Conservation (phyloP, 2,888 invertebrate species). For the Melieria crassipennis region DNA sequence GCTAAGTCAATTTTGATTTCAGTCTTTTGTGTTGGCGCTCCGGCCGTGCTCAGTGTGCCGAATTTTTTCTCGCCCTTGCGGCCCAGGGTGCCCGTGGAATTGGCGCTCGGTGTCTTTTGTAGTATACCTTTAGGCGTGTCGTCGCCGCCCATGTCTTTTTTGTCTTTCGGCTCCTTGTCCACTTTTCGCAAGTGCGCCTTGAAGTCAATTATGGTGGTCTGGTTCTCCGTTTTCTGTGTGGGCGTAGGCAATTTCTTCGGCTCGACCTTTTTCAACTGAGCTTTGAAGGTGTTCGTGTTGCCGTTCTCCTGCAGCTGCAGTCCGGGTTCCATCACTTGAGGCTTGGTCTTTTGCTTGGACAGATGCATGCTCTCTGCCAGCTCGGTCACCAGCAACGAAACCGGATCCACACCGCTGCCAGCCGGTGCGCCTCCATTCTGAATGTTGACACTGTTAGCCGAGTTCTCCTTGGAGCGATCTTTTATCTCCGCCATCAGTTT, state of each 20-base stretch:
- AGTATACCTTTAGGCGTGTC: conserved; percentile 39
- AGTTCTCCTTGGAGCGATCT: conserved; percentile 66
- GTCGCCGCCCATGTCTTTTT: conserved; percentile 47
- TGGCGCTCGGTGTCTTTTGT: conserved; percentile 43
- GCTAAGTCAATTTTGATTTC: conserved; percentile 66
- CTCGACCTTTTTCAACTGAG: conserved; percentile 80
- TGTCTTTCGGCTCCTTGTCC: conserved; percentile 59
- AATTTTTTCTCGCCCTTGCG: conserved; percentile 47
- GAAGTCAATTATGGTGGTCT: conserved; percentile 77
- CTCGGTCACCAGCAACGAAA: conserved; percentile 83
- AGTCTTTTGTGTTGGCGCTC: conserved; percentile 62
- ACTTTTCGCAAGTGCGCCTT: conserved; percentile 86
- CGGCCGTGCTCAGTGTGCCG: conserved; percentile 38
- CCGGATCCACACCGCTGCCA: conserved; percentile 73
- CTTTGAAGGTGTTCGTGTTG: conserved; percentile 70
- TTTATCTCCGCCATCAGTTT: conserved; percentile 88
- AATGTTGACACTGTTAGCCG: conserved; percentile 72
- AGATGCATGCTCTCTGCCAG: conserved; percentile 85
- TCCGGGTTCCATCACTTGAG: conserved; percentile 42
- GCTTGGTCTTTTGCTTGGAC: conserved; percentile 59
- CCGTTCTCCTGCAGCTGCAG: conserved; percentile 47
- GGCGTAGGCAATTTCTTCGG: conserved; percentile 69
- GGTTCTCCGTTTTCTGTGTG: conserved; percentile 69
- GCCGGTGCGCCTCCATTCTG: conserved; percentile 68
- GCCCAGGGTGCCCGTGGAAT: conserved; percentile 42